Conservation (phyloP, 1,140 invertebrate genomes). For the Rhopalosiphum padi region DNA sequence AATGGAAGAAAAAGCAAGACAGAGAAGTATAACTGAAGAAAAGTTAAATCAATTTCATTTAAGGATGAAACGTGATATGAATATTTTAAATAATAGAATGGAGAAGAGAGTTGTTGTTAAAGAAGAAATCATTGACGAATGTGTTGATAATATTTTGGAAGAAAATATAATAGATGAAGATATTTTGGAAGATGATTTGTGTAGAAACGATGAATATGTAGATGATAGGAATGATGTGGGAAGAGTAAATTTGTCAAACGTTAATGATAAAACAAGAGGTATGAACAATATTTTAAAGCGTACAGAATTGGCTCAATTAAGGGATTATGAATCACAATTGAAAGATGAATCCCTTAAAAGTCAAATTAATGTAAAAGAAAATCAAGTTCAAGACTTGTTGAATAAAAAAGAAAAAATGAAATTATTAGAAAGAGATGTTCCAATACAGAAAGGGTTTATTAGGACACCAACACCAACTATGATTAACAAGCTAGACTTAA, state of each 20-base stretch:
- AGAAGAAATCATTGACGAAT: too few species aligned
- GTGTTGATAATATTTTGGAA: too few species aligned
- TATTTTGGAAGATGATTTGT: too few species aligned
- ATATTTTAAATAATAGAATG: background rate
- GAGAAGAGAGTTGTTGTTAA: background rate
- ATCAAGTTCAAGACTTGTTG: background rate
- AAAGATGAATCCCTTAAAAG: background rate
- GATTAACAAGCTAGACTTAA: background rate
- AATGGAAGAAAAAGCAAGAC: background rate
- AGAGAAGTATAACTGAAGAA: background rate
- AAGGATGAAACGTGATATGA: too few species aligned
- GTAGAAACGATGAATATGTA: too few species aligned
- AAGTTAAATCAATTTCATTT: background rate
- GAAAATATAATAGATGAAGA: too few species aligned
- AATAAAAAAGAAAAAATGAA: background rate
- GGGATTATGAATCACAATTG: background rate
- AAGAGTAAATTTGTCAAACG: too few species aligned
- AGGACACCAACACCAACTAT: background rate
- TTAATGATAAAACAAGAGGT: too few species aligned
- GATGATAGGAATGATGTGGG: too few species aligned
- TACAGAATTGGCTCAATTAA: background rate
- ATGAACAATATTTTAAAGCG: too few species aligned
- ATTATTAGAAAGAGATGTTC: background rate
- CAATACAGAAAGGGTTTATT: background rate
- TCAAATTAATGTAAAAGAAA: background rate